Conservation (phyloP, 2,888 invertebrate genomes). For the Lepidonotus clava region DNA sequence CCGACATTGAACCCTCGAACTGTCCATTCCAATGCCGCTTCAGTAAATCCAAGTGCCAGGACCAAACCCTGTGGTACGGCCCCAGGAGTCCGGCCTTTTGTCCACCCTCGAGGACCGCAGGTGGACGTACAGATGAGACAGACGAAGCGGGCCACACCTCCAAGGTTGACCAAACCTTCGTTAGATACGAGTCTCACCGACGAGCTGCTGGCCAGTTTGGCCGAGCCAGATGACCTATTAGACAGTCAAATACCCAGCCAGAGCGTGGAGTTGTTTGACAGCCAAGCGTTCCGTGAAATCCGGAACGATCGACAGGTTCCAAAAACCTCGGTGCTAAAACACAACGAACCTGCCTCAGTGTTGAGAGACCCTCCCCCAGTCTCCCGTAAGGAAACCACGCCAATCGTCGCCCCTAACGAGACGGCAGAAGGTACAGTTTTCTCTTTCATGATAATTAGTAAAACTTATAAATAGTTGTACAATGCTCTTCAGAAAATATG, state of each 20-base stretch:
- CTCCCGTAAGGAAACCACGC: not conserved
- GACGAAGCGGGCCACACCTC: too few relatives aligned
- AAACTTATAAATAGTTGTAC: not conserved
- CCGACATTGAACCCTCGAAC: too few relatives aligned
- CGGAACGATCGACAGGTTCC: not conserved
- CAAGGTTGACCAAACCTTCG: not conserved
- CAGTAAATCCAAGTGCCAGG: too few relatives aligned
- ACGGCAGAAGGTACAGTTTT: not conserved
- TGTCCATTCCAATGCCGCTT: too few relatives aligned
- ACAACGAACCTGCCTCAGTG: not conserved
- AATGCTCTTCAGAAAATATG: too few relatives aligned
- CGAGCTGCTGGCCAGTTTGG: conserved; percentile 16
- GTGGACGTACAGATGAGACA: too few relatives aligned
- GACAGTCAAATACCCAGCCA: conserved; percentile 8
- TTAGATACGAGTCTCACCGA: conserved; percentile 24
- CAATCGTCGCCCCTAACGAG: not conserved
- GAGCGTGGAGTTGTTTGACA: not conserved
- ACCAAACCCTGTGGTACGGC: too few relatives aligned
- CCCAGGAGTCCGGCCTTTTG: too few relatives aligned
- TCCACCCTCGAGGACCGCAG: too few relatives aligned
- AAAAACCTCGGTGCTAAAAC: not conserved
- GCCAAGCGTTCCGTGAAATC: not conserved
- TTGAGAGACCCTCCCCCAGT: not conserved
- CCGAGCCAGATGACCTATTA: conserved; percentile 25
- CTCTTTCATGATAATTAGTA: not conserved